Conservation (phyloP, 2,797 vertebrate species). For the Nyctalus aviator region DNA sequence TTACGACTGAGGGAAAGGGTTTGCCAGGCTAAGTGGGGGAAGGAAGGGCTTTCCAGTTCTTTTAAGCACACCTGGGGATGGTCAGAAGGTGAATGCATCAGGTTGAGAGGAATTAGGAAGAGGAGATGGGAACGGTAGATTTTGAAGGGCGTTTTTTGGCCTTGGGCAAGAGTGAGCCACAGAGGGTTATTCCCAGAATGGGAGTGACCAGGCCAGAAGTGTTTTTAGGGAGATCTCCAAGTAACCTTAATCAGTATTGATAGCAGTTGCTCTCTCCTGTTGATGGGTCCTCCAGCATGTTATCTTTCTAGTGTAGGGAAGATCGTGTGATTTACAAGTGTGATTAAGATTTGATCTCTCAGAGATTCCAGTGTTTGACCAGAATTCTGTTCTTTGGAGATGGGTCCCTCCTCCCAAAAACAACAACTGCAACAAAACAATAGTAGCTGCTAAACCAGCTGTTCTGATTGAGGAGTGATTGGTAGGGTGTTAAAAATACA, state of each 20-base stretch:
- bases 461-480: conserved; percentile 63
- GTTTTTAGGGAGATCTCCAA: conserved; percentile 14
- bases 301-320: neutral
- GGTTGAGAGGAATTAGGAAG: neutral
- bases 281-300: neutral
- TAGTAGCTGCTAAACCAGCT: conserved; percentile 71
- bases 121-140: neutral
- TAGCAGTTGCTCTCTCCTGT: neutral
- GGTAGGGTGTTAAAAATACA: conserved; percentile 73
- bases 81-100: neutral
- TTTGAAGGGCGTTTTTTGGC: neutral
- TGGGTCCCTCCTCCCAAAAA: too few relatives aligned
- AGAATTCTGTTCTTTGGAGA: conserved; percentile 30
- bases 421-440: conserved; percentile 40
- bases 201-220: neutral
- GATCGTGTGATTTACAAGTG: neutral
- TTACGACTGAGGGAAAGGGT: neutral
- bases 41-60: neutral
- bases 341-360: neutral
- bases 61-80: neutral
- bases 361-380: neutral
- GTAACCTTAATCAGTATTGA: neutral
- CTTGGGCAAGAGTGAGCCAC: neutral
- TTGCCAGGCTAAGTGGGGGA: neutral
- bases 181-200: neutral